A percentile compares a stretch with the other conserved stretches of the same genome.
Evolutionary conservation across 2,888 invertebrate genomes (phyloP).

Genomic region (Drosophila pegasa): DNA sequence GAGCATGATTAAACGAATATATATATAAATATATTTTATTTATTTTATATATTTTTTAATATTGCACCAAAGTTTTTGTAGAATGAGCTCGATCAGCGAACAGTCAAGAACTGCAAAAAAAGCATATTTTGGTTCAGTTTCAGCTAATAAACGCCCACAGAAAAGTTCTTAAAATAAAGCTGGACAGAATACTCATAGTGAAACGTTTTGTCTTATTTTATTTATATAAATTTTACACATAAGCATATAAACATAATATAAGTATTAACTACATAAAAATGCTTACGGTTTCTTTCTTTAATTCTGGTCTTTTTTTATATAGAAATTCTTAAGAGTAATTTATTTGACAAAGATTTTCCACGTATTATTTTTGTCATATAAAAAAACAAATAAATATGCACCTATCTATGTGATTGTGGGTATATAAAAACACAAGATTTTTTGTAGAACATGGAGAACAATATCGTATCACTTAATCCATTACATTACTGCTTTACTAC

Average conservation of each 20-base stretch:
- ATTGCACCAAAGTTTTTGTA: constrained; percentile 10
- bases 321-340: constrained; percentile 3
- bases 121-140: constrained; percentile 34
- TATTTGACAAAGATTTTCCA: constrained; percentile 7
- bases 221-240: constrained; percentile 17
- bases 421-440: background rate
- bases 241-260: constrained; percentile 12
- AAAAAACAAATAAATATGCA: constrained; percentile 7
- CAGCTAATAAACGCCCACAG: constrained; percentile 51
- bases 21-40: background rate
- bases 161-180: constrained; percentile 59
- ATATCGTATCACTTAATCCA: background rate
- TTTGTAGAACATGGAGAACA: background rate
- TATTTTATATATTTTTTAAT: background rate
- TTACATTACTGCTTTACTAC: background rate
- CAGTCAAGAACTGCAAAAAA: constrained; percentile 37
- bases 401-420: constrained; percentile 9
- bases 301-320: constrained; percentile 3
- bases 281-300: constrained; percentile 1
- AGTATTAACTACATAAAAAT: constrained; percentile 30
- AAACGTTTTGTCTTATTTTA: constrained; percentile 34
- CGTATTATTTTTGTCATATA: background rate
- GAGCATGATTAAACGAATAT: too few relatives aligned
- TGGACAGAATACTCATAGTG: constrained; percentile 20
- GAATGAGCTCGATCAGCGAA: constrained; percentile 16